Evolutionary conservation across 2,113 vertebrate genomes (phyloP), one percentile per base, ranked within the genome.

Genomic region (Dicrurus megarhynchus): DNA sequence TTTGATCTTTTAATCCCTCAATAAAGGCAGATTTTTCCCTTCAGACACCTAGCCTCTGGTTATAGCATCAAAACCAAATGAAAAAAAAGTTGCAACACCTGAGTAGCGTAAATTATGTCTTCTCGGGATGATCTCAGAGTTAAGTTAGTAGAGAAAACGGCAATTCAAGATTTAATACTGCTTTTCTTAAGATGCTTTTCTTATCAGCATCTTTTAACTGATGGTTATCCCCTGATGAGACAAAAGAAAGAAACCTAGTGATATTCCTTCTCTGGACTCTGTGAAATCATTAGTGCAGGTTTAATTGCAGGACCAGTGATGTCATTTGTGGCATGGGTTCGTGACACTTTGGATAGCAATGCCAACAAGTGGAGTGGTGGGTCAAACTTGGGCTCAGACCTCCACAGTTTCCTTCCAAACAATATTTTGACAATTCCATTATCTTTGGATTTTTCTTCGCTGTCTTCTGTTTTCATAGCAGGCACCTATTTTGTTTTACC

Each of bases 381-480:
- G 7, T 37, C 50, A 12, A 10, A 41, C 7, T 28, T 42, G 27
- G 21, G 22, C 14, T 76, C 3, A 42, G 19, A 41, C 3, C 11
- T 73, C 5, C 16, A 24, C 1, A 27, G 3, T 7, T 63, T 73
- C 10, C 26, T 91, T 75, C 23, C 6, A 39, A 61, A 18, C 9
- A 61, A 19, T 11, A 23, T 15, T 60, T 83, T 69, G 27, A n/a
- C 41, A 9, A 42, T 56, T 55, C 15, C 3, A 16, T 59, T 47
- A 11, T 15, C 6, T 71, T 63, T 44, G 4, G 5, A 13, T 5
- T 56, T 7, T 46, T 30, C 13, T 75, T 35, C 7, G 5, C 16
- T 16, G 2, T 37, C 11, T 20, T 13, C 19, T 0, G 0, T 53
- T 16, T 56, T 78, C 50, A 28, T 7, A 41, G 7, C 8, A 39